phyloP scores from a whole-genome alignment of 2,888 invertebrate genomes.

The Dione juno region DNA sequence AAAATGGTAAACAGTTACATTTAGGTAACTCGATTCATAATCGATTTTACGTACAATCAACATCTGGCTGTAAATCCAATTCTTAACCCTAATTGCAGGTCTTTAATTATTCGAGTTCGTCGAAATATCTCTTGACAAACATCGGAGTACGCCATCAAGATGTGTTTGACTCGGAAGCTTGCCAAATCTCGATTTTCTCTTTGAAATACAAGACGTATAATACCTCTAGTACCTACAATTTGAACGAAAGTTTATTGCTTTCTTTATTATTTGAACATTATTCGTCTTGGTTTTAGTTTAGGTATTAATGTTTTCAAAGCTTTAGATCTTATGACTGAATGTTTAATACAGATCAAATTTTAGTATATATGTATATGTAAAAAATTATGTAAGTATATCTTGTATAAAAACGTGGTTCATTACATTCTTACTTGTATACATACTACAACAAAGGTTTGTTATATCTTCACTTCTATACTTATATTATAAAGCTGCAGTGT shows the following conservation, averaged over 20 bases:
- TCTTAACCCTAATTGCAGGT: conserved; percentile 11
- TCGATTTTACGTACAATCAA: neutral
- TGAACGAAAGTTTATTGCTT: neutral
- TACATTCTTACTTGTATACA: neutral
- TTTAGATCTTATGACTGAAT: neutral
- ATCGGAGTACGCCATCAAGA: conserved; percentile 49
- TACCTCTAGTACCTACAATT: neutral
- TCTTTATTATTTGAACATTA: neutral
- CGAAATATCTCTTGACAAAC: conserved; percentile 31
- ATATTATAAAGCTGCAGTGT: too few species aligned
- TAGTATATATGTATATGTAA: too few species aligned
- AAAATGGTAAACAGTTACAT: too few species aligned
- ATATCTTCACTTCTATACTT: too few species aligned
- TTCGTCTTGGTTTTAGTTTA: conserved; percentile 6
- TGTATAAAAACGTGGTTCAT: too few species aligned
- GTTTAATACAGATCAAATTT: neutral
- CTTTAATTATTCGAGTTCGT: neutral
- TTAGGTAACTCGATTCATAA: neutral
- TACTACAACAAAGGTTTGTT: too few species aligned
- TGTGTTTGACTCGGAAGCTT: conserved; percentile 61
- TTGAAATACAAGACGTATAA: conserved; percentile 46
- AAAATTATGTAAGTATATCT: too few species aligned
- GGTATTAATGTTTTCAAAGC: neutral
- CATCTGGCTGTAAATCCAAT: conserved; percentile 1
- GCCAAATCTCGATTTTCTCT: conserved; percentile 57